phyloP scores from a whole-genome alignment of 2,113 vertebrate genomes.

The Penelope pileata region DNA sequence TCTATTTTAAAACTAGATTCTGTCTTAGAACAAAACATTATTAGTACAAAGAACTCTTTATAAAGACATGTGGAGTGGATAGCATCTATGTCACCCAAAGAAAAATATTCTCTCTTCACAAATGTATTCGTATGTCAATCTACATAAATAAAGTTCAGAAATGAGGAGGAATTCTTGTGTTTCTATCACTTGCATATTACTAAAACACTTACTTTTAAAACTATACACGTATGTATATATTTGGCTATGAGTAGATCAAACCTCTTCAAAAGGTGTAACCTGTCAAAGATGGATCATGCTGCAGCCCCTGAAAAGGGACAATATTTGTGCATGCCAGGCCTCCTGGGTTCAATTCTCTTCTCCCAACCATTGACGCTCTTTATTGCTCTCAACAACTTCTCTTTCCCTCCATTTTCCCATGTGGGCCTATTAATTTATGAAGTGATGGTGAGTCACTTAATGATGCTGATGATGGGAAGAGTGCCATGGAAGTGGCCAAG shows the following conservation, averaged over 20 bases:
- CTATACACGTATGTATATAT: accelerated
- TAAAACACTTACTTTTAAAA: background rate
- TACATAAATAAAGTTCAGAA: background rate
- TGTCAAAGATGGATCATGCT: background rate
- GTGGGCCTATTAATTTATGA: slow-evolving; percentile 51
- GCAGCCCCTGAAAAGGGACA: background rate
- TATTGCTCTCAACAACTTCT: slow-evolving; percentile 3
- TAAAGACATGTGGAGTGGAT: background rate
- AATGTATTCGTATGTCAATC: background rate
- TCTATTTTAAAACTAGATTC: background rate
- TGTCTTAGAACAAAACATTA: background rate
- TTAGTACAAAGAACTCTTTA: background rate
- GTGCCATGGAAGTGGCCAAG: slow-evolving; percentile 25
- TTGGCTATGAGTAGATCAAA: background rate
- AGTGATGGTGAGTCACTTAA: slow-evolving; percentile 35
- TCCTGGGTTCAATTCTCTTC: slow-evolving; percentile 29
- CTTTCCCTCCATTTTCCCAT: slow-evolving; percentile 29
- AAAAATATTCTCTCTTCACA: background rate
- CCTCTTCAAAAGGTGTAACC: background rate
- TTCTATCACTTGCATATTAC: background rate
- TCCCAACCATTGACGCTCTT: background rate
- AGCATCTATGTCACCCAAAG: background rate
- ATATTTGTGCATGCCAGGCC: background rate
- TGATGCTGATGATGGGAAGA: slow-evolving; percentile 19
- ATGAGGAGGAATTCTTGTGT: background rate